A percentile compares a stretch with the other conserved stretches of the same genome.
These are phyloP conservation scores for Leucoraja ocellata DNA, from an alignment of 2,797 vertebrate species.

Conservation along the genomic window DNA sequence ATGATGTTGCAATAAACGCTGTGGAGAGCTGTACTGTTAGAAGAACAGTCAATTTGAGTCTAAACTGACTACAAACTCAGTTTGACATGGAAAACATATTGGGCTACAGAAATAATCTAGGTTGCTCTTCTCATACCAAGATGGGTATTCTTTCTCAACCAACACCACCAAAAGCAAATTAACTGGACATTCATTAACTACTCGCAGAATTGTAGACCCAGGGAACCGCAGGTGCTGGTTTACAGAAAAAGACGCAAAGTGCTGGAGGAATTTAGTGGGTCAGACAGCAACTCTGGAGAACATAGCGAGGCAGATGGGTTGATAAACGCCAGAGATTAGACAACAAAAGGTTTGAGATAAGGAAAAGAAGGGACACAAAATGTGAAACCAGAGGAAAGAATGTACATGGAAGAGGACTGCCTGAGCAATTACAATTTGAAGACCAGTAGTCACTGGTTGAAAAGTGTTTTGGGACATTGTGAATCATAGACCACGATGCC, in stretches of 20 bases:
- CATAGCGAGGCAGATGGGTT: too few species aligned
- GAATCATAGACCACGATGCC: too few species aligned
- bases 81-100: background rate
- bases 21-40: background rate
- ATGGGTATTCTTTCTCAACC: background rate
- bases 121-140: background rate
- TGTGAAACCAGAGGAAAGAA: too few species aligned
- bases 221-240: too few species aligned
- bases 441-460: background rate
- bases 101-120: background rate
- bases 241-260: too few species aligned
- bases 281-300: too few species aligned
- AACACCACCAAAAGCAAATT: background rate
- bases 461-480: background rate
- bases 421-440: background rate
- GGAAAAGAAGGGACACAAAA: too few species aligned
- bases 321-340: too few species aligned
- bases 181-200: background rate
- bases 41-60: background rate
- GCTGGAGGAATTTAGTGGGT: too few species aligned
- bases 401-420: background rate
- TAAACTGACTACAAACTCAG: background rate
- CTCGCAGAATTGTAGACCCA: too few species aligned
- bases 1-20: background rate
- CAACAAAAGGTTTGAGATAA: too few species aligned